Conservation (phyloP, 1,140 invertebrate genomes). For the Micrasema minimum region DNA sequence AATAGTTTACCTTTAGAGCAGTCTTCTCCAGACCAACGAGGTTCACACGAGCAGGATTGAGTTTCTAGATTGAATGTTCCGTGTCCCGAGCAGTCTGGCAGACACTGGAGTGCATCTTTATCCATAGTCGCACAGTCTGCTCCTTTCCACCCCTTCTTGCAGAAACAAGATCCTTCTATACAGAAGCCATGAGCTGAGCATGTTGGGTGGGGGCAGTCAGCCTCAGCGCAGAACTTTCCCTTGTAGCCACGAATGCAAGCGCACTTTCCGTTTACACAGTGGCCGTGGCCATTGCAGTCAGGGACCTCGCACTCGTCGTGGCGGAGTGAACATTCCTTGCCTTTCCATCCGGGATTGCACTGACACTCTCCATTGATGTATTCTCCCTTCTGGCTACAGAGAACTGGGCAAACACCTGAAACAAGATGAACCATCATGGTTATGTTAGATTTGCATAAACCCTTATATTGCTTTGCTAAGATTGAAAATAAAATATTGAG, state of each 20-base stretch:
- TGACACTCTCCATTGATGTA: slow-evolving; percentile 96
- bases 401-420: slow-evolving; percentile 91
- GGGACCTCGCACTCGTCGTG: slow-evolving; percentile 94
- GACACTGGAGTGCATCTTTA: slow-evolving; percentile 91
- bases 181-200: slow-evolving; percentile 97
- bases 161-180: slow-evolving; percentile 94
- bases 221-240: slow-evolving; percentile 91
- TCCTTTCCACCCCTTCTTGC: slow-evolving; percentile 97
- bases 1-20: slow-evolving; percentile 83
- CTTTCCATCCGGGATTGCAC: slow-evolving; percentile 98
- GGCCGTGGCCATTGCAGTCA: slow-evolving; percentile 94
- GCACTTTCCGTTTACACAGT: slow-evolving; percentile 95
- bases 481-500: neutral
- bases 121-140: slow-evolving; percentile 91
- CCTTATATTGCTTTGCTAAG: neutral
- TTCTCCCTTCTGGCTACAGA: slow-evolving; percentile 95
- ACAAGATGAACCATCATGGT: neutral
- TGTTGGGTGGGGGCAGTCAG: slow-evolving; percentile 94
- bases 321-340: slow-evolving; percentile 92
- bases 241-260: slow-evolving; percentile 92
- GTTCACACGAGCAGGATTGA: slow-evolving; percentile 90
- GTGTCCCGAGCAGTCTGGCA: slow-evolving; percentile 93
- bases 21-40: slow-evolving; percentile 93
- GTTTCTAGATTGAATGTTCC: slow-evolving; percentile 94
- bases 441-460: too few relatives aligned